phyloP scores from a whole-genome alignment of 1,140 invertebrate genomes.

The Panagrolaimus sp. region DNA sequence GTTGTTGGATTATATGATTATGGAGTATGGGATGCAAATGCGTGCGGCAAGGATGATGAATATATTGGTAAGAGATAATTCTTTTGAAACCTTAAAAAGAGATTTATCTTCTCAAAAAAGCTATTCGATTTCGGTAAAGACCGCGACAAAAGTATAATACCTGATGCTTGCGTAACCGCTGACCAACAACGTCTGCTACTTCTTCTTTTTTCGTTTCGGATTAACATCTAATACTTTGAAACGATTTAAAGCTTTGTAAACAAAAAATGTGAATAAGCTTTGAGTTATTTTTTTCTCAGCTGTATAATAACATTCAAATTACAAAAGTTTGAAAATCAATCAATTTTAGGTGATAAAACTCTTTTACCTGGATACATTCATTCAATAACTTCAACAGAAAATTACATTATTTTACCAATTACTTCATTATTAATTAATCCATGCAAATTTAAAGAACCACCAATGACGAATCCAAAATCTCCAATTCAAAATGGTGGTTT shows the following conservation, averaged over 20 bases:
- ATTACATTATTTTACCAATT: conserved; percentile 55
- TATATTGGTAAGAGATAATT: conserved; percentile 48
- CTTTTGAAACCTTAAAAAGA: no score
- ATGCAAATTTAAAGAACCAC: conserved; percentile 59
- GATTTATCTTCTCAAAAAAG: no score
- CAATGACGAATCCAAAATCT: conserved; percentile 41
- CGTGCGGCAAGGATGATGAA: conserved; percentile 56
- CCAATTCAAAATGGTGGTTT: conserved; percentile 54
- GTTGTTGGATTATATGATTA: conserved; percentile 58
- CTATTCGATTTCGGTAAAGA: no score
- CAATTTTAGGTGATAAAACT: conserved; percentile 54
- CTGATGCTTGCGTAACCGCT: no score
- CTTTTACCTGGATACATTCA: conserved; percentile 56
- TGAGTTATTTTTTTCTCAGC: conserved; percentile 3
- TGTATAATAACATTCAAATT: not conserved
- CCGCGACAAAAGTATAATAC: no score
- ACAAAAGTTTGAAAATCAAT: not conserved
- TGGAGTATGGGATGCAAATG: conserved; percentile 54
- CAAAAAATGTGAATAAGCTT: not conserved
- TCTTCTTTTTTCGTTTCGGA: no score
- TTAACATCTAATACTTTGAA: not conserved
- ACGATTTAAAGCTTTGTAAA: not conserved
- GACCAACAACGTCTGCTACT: no score
- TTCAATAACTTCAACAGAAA: conserved; percentile 59
- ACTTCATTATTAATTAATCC: conserved; percentile 58